Evolutionary conservation across 2,888 invertebrate genomes (phyloP).

Genomic region (Drosophila fulvimacula): DNA sequence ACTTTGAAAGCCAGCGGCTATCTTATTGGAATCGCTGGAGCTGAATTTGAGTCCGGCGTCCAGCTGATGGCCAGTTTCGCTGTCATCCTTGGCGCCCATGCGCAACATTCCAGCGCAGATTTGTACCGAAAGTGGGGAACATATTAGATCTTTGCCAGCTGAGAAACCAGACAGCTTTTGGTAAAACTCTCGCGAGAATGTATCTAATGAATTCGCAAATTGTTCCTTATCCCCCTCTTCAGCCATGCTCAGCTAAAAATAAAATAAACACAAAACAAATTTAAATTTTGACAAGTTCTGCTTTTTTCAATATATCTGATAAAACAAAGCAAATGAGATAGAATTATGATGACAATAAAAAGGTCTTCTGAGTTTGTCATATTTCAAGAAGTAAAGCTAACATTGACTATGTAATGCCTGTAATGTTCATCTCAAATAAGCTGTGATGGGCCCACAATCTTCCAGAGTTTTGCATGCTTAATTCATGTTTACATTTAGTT

Average conservation of each 20-base stretch:
- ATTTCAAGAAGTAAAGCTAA: not conserved
- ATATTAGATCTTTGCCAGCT: conserved; percentile 40
- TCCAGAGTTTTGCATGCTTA: not conserved
- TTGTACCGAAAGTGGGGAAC: conserved; percentile 53
- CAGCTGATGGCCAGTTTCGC: conserved; percentile 42
- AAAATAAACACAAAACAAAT: not conserved
- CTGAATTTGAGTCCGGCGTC: conserved; percentile 44
- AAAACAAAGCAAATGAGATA: not conserved
- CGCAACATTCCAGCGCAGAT: conserved; percentile 52
- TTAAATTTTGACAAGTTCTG: not conserved
- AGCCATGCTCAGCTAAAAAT: not conserved
- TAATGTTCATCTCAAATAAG: no score
- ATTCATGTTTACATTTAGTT: not conserved
- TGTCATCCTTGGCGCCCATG: conserved; percentile 36
- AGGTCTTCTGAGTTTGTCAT: no score
- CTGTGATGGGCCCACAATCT: no score
- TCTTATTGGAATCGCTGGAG: not conserved
- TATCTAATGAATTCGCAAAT: not conserved
- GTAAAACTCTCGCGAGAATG: not conserved
- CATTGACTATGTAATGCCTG: no score
- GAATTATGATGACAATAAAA: not conserved
- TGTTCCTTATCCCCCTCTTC: not conserved
- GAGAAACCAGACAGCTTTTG: not conserved
- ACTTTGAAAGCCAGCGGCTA: conserved; percentile 39
- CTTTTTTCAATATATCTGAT: not conserved